Base-by-base conservation (phyloP, 2,797 vertebrate species). In the Oreonectes daqikongensis region DNA sequence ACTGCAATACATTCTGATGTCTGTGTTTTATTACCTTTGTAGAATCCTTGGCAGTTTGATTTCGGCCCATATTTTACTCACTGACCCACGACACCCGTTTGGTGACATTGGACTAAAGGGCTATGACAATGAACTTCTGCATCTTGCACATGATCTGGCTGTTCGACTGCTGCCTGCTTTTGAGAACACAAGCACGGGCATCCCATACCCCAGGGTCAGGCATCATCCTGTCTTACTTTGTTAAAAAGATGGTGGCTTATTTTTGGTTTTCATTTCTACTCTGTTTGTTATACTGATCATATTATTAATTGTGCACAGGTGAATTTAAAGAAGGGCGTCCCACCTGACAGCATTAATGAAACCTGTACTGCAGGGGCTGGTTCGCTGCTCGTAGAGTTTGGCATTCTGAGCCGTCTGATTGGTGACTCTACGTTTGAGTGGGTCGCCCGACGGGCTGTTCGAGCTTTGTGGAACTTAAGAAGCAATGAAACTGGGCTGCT, bases 351-450 rank as follows among this genome's bases (percentile, higher is more conserved):
- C 90, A 91, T 95, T 80, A 98, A 99, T 0, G 97, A 99, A 87
- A 99, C 97, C 0, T 99, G 98, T 67, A 99, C 97, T 0, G 95
- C 97, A 0, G 98, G 98, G 10, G 98, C 98, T 0, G 98, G 97
- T 0, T 99, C 97, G 38, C 86, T 99, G 68, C 90, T 99, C 82
- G 96, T 99, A 87, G 97, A 99, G 83, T 99, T 99, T 82, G 98
- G 97, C 6, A 97, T 99, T 85, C 90, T 99, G 63, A 99, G 97
- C 86, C 94, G 96, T 28, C 90, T 99, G 80, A 93, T 98, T 0
- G 98, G 98, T 0, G 97, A 99, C 82, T 97, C 96, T 42, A 99
- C 97, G 0, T 99, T 99, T 44, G 98, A 99, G 11, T 98, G 96
- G 96, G 97, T 99, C 32, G 98, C 98, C 65, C 91, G 98, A 20